Conservation (phyloP, 2,888 invertebrate genomes). For the Epirrita christyi region DNA sequence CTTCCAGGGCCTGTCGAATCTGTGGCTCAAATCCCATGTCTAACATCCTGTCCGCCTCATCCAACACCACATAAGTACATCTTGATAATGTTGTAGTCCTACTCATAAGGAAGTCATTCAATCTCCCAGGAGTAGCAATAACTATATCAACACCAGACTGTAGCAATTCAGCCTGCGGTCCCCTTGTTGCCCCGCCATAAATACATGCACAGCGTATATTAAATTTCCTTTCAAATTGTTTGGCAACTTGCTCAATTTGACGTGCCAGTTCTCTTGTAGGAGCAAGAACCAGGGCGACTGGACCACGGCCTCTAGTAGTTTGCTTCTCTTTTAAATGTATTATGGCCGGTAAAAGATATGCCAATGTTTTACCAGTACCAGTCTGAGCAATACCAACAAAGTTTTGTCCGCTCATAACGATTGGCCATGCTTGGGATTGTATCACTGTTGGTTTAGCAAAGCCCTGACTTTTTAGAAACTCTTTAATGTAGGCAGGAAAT, state of each 20-base stretch:
- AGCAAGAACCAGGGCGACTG: conserved; percentile 91
- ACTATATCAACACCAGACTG: conserved; percentile 92
- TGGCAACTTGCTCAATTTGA: conserved; percentile 92
- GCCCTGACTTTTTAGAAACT: conserved; percentile 85
- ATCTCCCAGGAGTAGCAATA: conserved; percentile 94
- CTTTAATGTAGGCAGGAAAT: conserved; percentile 89
- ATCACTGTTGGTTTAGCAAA: conserved; percentile 91
- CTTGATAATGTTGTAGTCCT: conserved; percentile 88
- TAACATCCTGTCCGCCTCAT: conserved; percentile 97
- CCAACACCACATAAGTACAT: conserved; percentile 93
- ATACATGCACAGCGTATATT: conserved; percentile 92
- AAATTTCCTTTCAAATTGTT: conserved; percentile 89
- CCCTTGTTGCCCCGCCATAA: conserved; percentile 94
- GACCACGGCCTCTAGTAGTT: conserved; percentile 90
- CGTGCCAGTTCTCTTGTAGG: conserved; percentile 91
- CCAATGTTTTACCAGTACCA: conserved; percentile 91
- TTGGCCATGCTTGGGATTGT: conserved; percentile 94
- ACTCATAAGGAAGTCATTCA: conserved; percentile 92
- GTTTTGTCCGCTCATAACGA: conserved; percentile 91
- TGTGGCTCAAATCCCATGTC: conserved; percentile 99
- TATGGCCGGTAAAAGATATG: conserved; percentile 91
- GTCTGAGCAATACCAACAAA: conserved; percentile 95
- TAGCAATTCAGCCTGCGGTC: conserved; percentile 85
- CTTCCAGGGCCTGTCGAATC: conserved; percentile 95
- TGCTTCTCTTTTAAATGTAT: conserved; percentile 92